Evolutionary conservation across 2,888 invertebrate species (phyloP).

Genomic region (Ochropacha duplaris): DNA sequence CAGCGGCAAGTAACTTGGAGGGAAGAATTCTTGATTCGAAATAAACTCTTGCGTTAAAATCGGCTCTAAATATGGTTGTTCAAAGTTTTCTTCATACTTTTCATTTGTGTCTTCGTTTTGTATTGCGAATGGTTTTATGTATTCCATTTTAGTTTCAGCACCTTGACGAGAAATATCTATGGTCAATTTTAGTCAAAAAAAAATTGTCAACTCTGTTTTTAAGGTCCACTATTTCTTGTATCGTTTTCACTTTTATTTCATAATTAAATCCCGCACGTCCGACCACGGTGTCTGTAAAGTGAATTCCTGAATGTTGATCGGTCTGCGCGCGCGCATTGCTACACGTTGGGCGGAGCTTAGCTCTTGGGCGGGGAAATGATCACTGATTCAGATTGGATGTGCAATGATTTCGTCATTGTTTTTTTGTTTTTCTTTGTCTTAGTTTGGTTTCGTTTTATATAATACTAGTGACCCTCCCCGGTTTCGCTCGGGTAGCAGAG

Average conservation of each 20-base stretch:
- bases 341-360: constrained; percentile 44
- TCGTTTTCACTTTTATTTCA: neutral
- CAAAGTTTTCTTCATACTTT: constrained; percentile 21
- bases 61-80: constrained; percentile 9
- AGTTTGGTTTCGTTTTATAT: neutral
- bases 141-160: too few relatives aligned
- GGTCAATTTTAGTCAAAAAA: too few relatives aligned
- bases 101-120: constrained; percentile 31
- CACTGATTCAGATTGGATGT: neutral
- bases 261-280: neutral
- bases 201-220: neutral
- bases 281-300: constrained; percentile 10
- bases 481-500: too few relatives aligned
- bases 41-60: constrained; percentile 14
- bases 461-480: too few relatives aligned
- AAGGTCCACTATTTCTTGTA: neutral
- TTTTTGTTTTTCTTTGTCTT: neutral
- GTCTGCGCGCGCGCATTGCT: constrained; percentile 26
- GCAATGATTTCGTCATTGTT: neutral
- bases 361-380: constrained; percentile 42
- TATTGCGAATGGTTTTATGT: constrained; percentile 40
- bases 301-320: constrained; percentile 27
- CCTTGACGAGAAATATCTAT: too few relatives aligned
- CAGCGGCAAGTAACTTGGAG: constrained; percentile 52
- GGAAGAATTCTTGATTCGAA: constrained; percentile 32